phyloP scores from a whole-genome alignment of 2,888 invertebrate species.

The Patella caerulea region DNA sequence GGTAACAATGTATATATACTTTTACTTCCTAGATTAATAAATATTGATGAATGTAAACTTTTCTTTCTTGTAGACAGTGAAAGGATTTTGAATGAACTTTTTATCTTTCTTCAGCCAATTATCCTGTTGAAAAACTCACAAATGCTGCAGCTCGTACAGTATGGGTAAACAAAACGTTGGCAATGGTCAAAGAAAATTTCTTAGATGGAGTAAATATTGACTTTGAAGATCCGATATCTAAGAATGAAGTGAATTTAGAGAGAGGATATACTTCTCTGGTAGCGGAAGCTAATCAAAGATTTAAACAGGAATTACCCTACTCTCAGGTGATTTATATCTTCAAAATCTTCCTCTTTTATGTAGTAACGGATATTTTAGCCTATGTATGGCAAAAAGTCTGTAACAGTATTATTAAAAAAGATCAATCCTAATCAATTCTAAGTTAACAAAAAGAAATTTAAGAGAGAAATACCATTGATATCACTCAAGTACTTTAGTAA shows the following conservation, averaged over 20 bases:
- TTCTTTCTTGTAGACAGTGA: too few species aligned
- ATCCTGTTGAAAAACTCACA: conserved; percentile 45
- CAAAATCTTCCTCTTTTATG: too few species aligned
- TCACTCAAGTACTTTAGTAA: too few species aligned
- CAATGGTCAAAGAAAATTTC: conserved; percentile 49
- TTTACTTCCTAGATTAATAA: too few species aligned
- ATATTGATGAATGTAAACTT: too few species aligned
- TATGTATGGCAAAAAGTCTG: too few species aligned
- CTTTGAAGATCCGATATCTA: conserved; percentile 66
- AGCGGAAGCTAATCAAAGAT: conserved; percentile 52
- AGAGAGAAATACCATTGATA: too few species aligned
- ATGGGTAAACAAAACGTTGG: conserved; percentile 61
- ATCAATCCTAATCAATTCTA: too few species aligned
- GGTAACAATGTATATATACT: too few species aligned
- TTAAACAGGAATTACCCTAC: conserved; percentile 54
- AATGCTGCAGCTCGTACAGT: conserved; percentile 41
- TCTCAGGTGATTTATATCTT: conserved; percentile 55
- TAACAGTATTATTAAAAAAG: too few species aligned
- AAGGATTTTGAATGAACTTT: neutral
- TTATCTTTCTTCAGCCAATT: conserved; percentile 44
- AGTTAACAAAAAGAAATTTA: too few species aligned
- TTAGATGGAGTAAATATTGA: conserved; percentile 72
- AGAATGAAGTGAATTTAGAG: conserved; percentile 42
- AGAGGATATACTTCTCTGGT: conserved; percentile 65
- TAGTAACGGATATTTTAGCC: too few species aligned